Percentiles rank a stretch among this genome's conserved stretches.
Conservation (phyloP, 1,140 invertebrate species). For the Calycopis cecrops region DNA sequence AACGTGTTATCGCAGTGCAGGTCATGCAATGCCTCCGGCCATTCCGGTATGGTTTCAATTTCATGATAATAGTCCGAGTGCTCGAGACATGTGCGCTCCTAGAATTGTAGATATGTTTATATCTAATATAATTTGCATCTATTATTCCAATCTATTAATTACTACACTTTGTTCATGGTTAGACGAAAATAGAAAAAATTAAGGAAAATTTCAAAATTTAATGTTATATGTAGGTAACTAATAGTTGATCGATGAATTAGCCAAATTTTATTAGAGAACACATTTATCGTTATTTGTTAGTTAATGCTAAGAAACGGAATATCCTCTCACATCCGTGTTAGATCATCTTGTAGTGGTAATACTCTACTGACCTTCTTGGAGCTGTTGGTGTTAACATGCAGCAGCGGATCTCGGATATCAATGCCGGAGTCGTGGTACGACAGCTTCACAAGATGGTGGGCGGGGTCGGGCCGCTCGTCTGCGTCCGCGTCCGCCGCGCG, state of each 20-base stretch:
- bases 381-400: slow-evolving; percentile 58
- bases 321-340: no score
- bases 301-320: no score
- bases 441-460: slow-evolving; percentile 80
- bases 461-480: slow-evolving; percentile 41
- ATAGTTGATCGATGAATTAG: no score
- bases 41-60: slow-evolving; percentile 57
- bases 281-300: no score
- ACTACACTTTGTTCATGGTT: no score
- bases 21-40: slow-evolving; percentile 35
- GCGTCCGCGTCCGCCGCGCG: slow-evolving; percentile 28
- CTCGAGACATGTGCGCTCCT: slow-evolving; percentile 21
- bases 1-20: slow-evolving; percentile 43
- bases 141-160: background rate
- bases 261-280: no score
- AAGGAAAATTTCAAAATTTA: no score
- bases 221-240: no score
- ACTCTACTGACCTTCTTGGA: slow-evolving; percentile 61
- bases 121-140: background rate
- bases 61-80: slow-evolving; percentile 51
- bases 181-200: no score
- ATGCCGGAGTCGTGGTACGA: slow-evolving; percentile 93
- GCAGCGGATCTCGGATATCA: slow-evolving; percentile 85
- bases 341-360: no score
- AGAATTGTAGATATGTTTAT: slow-evolving; percentile 28